These are phyloP conservation scores for Capreolus pygargus DNA, from an alignment of 2,113 vertebrate species.

Conservation along the genomic window DNA sequence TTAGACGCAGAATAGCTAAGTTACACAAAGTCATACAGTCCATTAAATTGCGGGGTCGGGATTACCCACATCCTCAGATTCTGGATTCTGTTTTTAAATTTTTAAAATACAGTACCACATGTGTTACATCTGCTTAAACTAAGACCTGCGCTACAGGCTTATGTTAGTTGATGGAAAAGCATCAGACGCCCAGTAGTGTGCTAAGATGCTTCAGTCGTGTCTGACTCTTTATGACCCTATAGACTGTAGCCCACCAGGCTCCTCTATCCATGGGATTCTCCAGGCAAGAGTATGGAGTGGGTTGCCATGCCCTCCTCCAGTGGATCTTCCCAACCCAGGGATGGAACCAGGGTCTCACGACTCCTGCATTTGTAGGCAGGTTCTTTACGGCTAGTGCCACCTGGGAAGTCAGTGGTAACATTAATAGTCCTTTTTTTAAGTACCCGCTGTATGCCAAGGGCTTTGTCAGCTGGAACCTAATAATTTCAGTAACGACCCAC, in stretches of 20 bases:
- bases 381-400: not conserved
- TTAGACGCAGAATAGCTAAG: not conserved
- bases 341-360: not conserved
- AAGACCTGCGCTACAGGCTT: not conserved
- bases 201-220: not conserved
- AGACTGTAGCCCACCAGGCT: not conserved
- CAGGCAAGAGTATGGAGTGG: not conserved
- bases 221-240: not conserved
- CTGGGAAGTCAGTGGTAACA: not conserved
- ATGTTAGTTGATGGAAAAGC: not conserved
- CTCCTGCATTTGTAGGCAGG: not conserved
- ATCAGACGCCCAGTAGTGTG: not conserved
- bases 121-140: not conserved
- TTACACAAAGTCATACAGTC: not conserved
- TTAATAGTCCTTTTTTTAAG: not conserved
- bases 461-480: not conserved
- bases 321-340: not conserved
- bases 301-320: not conserved
- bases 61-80: not conserved
- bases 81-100: not conserved
- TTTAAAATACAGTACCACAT: not conserved
- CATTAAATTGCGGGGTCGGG: not conserved
- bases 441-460: not conserved
- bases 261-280: not conserved
- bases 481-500: not conserved